Evolutionary conservation across 2,113 vertebrate genomes (phyloP), one percentile per base, ranked within the genome.

Genomic region (Prionailurus bengalensis): DNA sequence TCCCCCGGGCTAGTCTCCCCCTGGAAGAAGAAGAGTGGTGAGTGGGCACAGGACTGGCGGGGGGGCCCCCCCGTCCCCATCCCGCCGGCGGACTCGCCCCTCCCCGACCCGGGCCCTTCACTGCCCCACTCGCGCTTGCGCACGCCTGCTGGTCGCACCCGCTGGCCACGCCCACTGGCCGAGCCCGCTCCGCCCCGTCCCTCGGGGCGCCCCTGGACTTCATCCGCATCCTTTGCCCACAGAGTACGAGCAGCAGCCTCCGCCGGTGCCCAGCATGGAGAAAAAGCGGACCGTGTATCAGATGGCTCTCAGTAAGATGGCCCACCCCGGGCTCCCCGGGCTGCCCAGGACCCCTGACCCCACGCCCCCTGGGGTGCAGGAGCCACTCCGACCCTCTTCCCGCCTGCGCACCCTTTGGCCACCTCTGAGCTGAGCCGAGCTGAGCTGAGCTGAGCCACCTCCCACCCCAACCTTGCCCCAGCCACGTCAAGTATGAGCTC

Each of bases 271-370:
- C 95, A 98, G 99, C 97, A 99, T 99, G 88, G 99, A 99, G 98
- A 99, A 99, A 98, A 99, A 99, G 98, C 99, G 99, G 98, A 99
- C 99, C 29, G 99, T 99, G 98, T 99, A 99, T 98, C 99, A 99
- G 98, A 99, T 99, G 99, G 99, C 99, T 96, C 97, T 99, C 98
- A 99, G 99, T 99, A 99, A 99, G 99, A 95, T 45, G 33, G 7
- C 80, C 91, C 78, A 27, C 33, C 70, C 61, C 91, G 19, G 19
- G 87, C 66, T 5, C 45, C 25, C 29, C 1, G 1, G 61, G 21
- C 68, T 45, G 79, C 66, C 31, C 65, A 19, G 45, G 58, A 27
- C 11, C 61, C 36, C 65, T 9, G 53, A 25, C 42, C 51, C 83
- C n/a, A 4, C 5, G 3, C 9, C 5, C 33, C n/a, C 7, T 1